Conservation (phyloP, 1,140 invertebrate species). For the Drosophila subobscura region DNA sequence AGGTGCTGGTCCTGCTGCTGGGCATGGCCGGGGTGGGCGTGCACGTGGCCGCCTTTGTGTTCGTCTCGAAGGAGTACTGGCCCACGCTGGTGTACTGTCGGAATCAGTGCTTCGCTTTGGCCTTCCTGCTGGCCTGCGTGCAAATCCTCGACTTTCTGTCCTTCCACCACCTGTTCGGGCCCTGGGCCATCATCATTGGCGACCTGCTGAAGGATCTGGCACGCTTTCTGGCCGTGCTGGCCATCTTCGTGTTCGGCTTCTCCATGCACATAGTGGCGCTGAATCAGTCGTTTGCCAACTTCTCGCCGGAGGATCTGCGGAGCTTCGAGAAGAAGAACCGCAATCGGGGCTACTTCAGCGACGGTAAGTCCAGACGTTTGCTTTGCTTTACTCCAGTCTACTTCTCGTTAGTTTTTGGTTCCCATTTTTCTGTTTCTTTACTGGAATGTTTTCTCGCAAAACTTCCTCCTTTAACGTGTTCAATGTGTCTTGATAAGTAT, state of each 20-base stretch:
- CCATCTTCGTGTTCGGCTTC: slow-evolving; percentile 99
- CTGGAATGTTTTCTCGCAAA: slow-evolving; percentile 74
- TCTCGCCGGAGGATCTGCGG: slow-evolving; percentile 85
- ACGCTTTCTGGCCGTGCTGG: slow-evolving; percentile 97
- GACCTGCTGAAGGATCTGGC: slow-evolving; percentile 96
- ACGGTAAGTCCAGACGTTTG: slow-evolving; percentile 87
- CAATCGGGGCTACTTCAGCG: slow-evolving; percentile 86
- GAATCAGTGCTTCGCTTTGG: slow-evolving; percentile 98
- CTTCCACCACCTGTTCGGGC: slow-evolving; percentile 99
- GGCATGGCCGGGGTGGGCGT: slow-evolving; percentile 95
- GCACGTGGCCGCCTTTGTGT: slow-evolving; percentile 92
- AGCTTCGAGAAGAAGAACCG: slow-evolving; percentile 84
- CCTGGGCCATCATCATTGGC: slow-evolving; percentile 97
- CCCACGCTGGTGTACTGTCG: slow-evolving; percentile 94
- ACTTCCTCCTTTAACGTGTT: slow-evolving; percentile 53
- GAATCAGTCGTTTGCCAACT: slow-evolving; percentile 94
- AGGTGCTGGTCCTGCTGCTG: slow-evolving; percentile 95
- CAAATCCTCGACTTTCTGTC: slow-evolving; percentile 98
- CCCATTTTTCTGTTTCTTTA: slow-evolving; percentile 22
- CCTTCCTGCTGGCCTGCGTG: slow-evolving; percentile 97
- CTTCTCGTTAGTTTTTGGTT: slow-evolving; percentile 20
- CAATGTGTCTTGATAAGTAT: slow-evolving; percentile 83
- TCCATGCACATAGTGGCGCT: slow-evolving; percentile 98
- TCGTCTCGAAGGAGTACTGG: slow-evolving; percentile 89
- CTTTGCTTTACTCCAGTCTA: slow-evolving; percentile 64